Conservation (phyloP, 2,113 vertebrate species). For the Grus americana region DNA sequence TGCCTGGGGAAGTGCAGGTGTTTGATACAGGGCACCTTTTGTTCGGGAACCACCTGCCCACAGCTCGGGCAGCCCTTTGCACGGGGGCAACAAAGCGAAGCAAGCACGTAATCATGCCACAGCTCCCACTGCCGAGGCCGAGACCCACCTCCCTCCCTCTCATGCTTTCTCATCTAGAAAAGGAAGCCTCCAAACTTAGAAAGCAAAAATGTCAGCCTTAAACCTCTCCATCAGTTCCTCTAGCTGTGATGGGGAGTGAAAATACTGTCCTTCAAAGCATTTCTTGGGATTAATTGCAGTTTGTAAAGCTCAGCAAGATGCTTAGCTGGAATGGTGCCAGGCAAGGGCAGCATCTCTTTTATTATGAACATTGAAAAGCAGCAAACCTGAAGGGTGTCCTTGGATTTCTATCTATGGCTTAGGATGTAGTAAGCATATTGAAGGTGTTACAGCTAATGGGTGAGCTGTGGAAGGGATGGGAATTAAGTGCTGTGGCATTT, state of each 20-base stretch:
- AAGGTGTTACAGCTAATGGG: not conserved
- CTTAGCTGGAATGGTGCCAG: not conserved
- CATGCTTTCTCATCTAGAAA: not conserved
- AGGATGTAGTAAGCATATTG: not conserved
- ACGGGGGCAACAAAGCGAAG: not conserved
- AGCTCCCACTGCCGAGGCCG: fast-evolving
- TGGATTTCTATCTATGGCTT: not conserved
- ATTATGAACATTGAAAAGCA: not conserved
- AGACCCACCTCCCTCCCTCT: not conserved
- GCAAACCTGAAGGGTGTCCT: not conserved
- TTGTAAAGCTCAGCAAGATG: conserved; percentile 27
- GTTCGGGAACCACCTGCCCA: not conserved
- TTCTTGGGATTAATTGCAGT: not conserved
- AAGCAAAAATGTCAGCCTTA: not conserved
- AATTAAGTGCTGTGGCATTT: not conserved
- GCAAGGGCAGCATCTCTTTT: conserved; percentile 1
- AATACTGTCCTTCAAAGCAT: not conserved
- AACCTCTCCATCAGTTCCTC: not conserved
- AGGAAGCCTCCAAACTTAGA: not conserved
- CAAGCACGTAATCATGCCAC: not conserved
- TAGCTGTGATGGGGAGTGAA: not conserved
- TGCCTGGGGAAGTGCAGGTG: not conserved
- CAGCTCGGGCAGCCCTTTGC: not conserved
- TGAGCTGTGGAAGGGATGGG: not conserved
- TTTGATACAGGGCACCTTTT: not conserved